Base-by-base conservation (phyloP, 2,797 vertebrate genomes). In the Columba guinea region DNA sequence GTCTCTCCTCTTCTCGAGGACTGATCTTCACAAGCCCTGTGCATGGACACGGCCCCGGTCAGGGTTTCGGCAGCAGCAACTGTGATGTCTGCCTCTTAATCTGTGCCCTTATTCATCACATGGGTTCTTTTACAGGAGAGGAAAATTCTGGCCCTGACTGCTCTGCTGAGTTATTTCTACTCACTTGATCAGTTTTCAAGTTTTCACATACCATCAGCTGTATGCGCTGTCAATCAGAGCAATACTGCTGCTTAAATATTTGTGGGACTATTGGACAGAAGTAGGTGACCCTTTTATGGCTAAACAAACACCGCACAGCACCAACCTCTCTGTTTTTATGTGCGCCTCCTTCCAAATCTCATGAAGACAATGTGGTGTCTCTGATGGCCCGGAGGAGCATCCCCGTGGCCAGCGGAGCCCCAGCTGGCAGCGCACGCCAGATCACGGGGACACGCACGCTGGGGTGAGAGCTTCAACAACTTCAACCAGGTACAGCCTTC, bases 381-480 rank as follows among this genome's bases (percentile, higher is more conserved):
- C 35, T 34, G 46, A 6, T 35, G 69, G n/a, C 13, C 39, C 0
- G 1, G 22, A 21, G 18, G 22, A 70, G 9, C 32, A 41, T 3
- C 30, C 18, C 10, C 0, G 0, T 21, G 4, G 0, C 18, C 53
- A 35, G 21, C 1, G 1, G 18, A 34, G n/a, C 5, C 67, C 34
- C n/a, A 34, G 24, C 34, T 35, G 46, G 24, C 15, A 30, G 32
- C 0, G 0, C 24, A 15, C 20, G 9, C 7, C n/a, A 48, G 21
- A 4, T 23, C 19, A 8, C 15, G 18, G 22, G 19, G 46, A 39
- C 5, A 6, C 0, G 1, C 10, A 8, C 0, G 3, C 20, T 39
- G 16, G 12, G 7, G 11, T 55, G 73, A 71, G 67, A 88, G 5
- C 7, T 85, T 60, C 67, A 85, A 62, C 46, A 78, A 17, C 39